Conservation (phyloP, 2,797 vertebrate genomes). For the Sitta carolinensis region DNA sequence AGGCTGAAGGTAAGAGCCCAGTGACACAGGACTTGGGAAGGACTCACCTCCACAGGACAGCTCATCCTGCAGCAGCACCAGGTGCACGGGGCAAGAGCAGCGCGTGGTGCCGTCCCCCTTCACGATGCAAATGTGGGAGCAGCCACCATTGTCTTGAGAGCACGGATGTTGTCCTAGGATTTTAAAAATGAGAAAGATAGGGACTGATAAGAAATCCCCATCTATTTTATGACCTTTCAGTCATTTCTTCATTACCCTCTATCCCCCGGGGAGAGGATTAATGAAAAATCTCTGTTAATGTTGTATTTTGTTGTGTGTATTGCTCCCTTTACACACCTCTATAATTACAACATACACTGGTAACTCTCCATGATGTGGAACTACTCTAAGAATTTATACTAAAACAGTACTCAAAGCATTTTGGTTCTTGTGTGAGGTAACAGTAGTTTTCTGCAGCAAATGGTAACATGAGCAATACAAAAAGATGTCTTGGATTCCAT, state of each 20-base stretch:
- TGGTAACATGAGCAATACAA: not conserved
- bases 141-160: slow-evolving; percentile 94
- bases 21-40: not conserved
- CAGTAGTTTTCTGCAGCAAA: not conserved
- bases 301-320: not conserved
- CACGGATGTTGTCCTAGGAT: slow-evolving; percentile 91
- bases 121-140: slow-evolving; percentile 96
- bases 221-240: not conserved
- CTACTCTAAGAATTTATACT: not conserved
- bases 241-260: not conserved
- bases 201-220: not conserved
- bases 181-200: not conserved
- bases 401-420: not conserved
- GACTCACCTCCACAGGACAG: slow-evolving; percentile 92
- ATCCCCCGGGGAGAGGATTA: not conserved
- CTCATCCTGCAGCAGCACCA: slow-evolving; percentile 94
- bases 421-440: not conserved
- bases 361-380: not conserved
- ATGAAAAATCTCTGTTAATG: not conserved
- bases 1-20: not conserved
- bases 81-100: slow-evolving; percentile 93
- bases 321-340: not conserved
- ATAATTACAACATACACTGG: accelerated
- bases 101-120: slow-evolving; percentile 95
- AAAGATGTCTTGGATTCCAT: not conserved